These are phyloP conservation scores for Netelia inedita DNA, from an alignment of 2,888 invertebrate genomes.

Conservation along the genomic window DNA sequence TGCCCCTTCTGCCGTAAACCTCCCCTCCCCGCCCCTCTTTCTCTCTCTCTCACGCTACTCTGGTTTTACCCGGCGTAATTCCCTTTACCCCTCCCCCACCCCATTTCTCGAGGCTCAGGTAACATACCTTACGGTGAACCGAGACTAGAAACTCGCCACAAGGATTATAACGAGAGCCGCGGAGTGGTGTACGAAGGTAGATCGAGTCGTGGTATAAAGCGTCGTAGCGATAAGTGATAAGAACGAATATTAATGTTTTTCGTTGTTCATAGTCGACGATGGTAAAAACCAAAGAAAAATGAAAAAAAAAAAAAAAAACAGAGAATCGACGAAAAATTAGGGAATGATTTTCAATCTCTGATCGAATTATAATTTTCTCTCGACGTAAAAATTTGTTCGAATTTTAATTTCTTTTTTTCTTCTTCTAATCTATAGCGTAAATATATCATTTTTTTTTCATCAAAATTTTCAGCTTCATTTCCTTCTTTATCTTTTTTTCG, in stretches of 20 bases:
- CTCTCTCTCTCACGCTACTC: conserved; percentile 7
- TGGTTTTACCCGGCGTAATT: conserved; percentile 13
- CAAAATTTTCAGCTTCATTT: no score
- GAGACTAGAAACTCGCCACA: conserved; percentile 12
- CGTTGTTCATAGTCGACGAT: neutral
- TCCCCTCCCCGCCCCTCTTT: conserved; percentile 21
- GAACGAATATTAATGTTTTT: no score
- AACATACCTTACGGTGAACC: neutral
- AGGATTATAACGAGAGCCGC: neutral
- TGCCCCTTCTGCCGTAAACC: conserved; percentile 72
- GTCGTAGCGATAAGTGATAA: no score
- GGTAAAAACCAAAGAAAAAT: neutral
- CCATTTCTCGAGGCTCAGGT: neutral
- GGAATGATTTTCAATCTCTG: neutral
- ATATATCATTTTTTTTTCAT: no score
- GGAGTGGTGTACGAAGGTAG: neutral
- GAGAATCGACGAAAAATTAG: neutral
- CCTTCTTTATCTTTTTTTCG: no score
- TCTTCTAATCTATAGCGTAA: no score
- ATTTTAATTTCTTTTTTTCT: no score
- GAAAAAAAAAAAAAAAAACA: no score
- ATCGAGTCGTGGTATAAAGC: neutral
- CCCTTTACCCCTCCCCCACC: neutral
- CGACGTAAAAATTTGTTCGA: no score
- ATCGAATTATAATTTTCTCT: no score